Conservation (phyloP, 2,113 vertebrate species). For the Carettochelys insculpta region DNA sequence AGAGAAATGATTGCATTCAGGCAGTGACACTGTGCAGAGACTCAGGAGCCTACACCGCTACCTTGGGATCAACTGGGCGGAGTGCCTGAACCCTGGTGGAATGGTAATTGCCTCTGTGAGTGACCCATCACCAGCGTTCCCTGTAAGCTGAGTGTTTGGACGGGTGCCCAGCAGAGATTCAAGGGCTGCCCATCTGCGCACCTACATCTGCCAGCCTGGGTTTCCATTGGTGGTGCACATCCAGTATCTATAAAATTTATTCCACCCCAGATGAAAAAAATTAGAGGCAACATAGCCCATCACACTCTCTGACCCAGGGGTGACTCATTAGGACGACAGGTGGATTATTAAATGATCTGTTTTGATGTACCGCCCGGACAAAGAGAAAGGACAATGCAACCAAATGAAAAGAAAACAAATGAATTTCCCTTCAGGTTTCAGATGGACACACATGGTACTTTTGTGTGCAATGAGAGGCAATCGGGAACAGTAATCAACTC, state of each 20-base stretch:
- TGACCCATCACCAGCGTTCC: no score
- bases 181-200: no score
- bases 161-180: not conserved
- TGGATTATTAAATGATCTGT: conserved; percentile 59
- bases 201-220: no score
- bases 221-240: no score
- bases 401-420: conserved; percentile 68
- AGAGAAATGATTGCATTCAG: not conserved
- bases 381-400: conserved; percentile 57
- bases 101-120: not conserved
- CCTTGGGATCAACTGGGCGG: not conserved
- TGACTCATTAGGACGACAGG: not conserved
- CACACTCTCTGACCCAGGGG: no score
- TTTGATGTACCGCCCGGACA: conserved; percentile 65
- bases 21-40: not conserved
- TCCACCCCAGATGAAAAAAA: no score
- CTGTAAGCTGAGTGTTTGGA: not conserved
- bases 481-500: conserved; percentile 3
- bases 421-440: conserved; percentile 23
- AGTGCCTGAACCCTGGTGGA: not conserved
- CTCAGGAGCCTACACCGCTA: not conserved
- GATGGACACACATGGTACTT: conserved; percentile 42
- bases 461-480: not conserved
- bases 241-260: no score
- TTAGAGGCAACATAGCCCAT: no score